Percentiles rank a stretch among this genome's conserved stretches.
These are phyloP conservation scores for Melitaea athalia DNA, from an alignment of 2,888 invertebrate genomes.

Conservation along the genomic window DNA sequence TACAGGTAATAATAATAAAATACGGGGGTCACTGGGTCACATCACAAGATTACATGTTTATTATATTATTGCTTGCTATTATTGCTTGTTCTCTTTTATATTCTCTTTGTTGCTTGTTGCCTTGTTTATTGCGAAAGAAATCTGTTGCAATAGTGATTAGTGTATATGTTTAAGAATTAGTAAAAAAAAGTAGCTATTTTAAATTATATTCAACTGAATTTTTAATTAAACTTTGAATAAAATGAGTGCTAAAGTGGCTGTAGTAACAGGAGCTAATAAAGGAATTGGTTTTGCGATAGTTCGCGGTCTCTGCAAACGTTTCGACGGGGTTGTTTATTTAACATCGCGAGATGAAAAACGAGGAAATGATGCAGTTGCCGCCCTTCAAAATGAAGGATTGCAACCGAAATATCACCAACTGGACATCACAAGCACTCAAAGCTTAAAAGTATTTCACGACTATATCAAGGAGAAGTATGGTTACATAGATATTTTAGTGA, in stretches of 20 bases:
- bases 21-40: no score
- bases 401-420: slow-evolving; percentile 66
- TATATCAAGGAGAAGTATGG: slow-evolving; percentile 83
- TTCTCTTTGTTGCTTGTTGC: no score
- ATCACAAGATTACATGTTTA: no score
- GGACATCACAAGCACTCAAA: slow-evolving; percentile 84
- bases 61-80: no score
- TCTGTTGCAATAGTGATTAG: not conserved
- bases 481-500: slow-evolving; percentile 87
- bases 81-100: no score
- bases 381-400: slow-evolving; percentile 5
- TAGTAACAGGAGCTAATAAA: slow-evolving; percentile 88
- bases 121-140: no score
- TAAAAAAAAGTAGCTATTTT: not conserved
- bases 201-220: not conserved
- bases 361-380: slow-evolving; percentile 57
- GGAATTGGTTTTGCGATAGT: slow-evolving; percentile 88
- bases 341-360: slow-evolving; percentile 84
- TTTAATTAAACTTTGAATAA: not conserved
- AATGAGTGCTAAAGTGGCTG: slow-evolving; percentile 44
- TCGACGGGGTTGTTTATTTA: slow-evolving; percentile 86
- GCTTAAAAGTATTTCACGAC: slow-evolving; percentile 82
- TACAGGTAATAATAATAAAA: no score
- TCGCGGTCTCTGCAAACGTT: slow-evolving; percentile 85
- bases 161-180: not conserved